Evolutionary conservation across 2,113 vertebrate genomes (phyloP), one percentile per base, ranked within the genome.

Genomic region (Stercorarius parasiticus): DNA sequence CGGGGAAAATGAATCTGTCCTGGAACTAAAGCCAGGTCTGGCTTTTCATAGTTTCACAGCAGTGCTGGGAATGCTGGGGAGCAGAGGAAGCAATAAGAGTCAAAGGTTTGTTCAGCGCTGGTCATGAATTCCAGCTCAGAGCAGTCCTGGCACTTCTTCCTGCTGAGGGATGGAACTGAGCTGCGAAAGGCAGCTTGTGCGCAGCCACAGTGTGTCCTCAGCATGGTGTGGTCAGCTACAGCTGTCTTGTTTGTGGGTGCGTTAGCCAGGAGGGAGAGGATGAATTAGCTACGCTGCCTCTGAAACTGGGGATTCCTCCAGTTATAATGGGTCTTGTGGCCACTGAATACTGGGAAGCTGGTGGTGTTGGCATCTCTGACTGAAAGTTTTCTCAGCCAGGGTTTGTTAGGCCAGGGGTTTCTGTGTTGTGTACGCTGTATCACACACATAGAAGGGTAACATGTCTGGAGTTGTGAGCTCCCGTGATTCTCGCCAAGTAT

Each of bases 361-460:
- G 3, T 78, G 65, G 18, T 87, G 36, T 34, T 82, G 55, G 22
- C 19, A 9, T 69, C 40, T 73, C 64, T 64, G 42, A 20, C 53
- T 58, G 65, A 17, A 87, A 74, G 34, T 27, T 77, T 77, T 65
- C 47, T 11, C 20, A 67, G 59, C 25, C 17, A 52, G 47, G 20
- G 32, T 93, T 85, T 69, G 26, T 79, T 52, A 50, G 47, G 29
- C 8, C 4, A 4, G 27, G 17, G 4, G 1, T 30, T 56, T 85
- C 34, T 4, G 1, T 32, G 9, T 38, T 71, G 5, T 42, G 5
- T 52, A 10, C 0, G 0, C 47, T 80, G 13, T 40, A 11, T 53
- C 21, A 47, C 26, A 42, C 1, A 1, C 12, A 2, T 12, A 21
- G 47, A 50, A 49, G 17, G 11, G 40, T 69, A 47, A 23, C 34